These are phyloP conservation scores for Colaptes auratus DNA, from an alignment of 2,113 vertebrate species.

Conservation along the genomic window DNA sequence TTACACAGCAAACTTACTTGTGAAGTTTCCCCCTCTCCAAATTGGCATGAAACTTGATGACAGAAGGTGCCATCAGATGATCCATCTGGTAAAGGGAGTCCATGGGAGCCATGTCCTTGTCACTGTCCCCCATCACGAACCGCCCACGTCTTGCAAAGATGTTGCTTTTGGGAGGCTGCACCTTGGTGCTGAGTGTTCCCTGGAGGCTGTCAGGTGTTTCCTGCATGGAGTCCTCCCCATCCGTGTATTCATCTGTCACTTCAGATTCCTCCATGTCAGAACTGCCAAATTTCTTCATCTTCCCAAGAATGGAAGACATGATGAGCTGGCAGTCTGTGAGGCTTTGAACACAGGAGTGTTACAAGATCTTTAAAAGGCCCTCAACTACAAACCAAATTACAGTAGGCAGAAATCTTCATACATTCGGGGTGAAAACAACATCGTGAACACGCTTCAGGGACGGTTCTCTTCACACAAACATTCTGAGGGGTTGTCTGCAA, in stretches of 20 bases:
- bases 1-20: slow-evolving; percentile 53
- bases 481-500: neutral
- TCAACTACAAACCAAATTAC: neutral
- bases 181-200: neutral
- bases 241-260: slow-evolving; percentile 58
- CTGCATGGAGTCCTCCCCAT: slow-evolving; percentile 69
- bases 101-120: slow-evolving; percentile 80
- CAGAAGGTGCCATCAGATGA: slow-evolving; percentile 54
- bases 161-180: slow-evolving; percentile 65
- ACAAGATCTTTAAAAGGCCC: neutral
- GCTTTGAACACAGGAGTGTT: neutral
- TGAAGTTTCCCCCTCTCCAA: slow-evolving; percentile 77
- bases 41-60: slow-evolving; percentile 80
- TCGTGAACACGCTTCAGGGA: fast-evolving
- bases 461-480: neutral
- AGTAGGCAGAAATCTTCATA: neutral
- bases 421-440: neutral
- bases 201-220: slow-evolving; percentile 75
- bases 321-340: slow-evolving; percentile 23
- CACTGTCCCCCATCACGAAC: slow-evolving; percentile 71
- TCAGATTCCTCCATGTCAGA: slow-evolving; percentile 72
- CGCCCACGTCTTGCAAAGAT: slow-evolving; percentile 64
- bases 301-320: slow-evolving; percentile 67
- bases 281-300: slow-evolving; percentile 83
- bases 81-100: slow-evolving; percentile 87